Evolutionary conservation across 1,140 invertebrate genomes (phyloP), one percentile per base, ranked within the genome.

Genomic region (Scaptodrosophila lebanonensis): DNA sequence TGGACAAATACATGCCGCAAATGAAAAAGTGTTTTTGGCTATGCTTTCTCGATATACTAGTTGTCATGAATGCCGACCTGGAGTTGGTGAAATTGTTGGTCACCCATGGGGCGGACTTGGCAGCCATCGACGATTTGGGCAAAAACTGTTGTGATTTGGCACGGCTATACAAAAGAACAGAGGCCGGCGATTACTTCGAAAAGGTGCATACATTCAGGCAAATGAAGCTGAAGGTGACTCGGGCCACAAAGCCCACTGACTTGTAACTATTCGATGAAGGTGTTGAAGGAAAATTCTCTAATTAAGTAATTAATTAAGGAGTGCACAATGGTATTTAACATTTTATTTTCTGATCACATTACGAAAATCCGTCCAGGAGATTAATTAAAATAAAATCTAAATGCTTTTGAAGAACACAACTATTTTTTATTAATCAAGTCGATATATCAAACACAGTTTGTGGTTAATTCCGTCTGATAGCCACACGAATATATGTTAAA

Each of bases 1-100:
- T 2, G 20, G 2, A 30, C 11, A 57, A 52, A 18, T 27, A 3
- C n/a, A n/a, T n/a, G n/a, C n/a, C n/a, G n/a, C n/a, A 15, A 18
- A 35, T 15, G 15, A 36, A 13, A 22, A 49, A 1, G 30, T 43
- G 16, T 5, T 35, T 44, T 30, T n/a, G 9, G 13, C 6, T 27
- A 50, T 20, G 16, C 43, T n/a, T n/a, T n/a, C n/a, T n/a, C n/a
- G n/a, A n/a, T n/a, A n/a, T n/a, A n/a, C n/a, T n/a, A 86, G 84
- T 86, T 30, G 51, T 84, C 33, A 86, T 86, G 84, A 40, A 75
- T 33, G 61, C 79, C 3, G 48, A 64, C 47, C 27, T 84, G 45
- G 66, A 66, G 50, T 60, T 86, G 29, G 60, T 86, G n/a, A 86
- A 86, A 58, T 51, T 84, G 1, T 45, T 86, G 12, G 61, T 86